These are phyloP conservation scores for Latrodectus geometricus DNA, from an alignment of 1,140 invertebrate species.

Conservation along the genomic window DNA sequence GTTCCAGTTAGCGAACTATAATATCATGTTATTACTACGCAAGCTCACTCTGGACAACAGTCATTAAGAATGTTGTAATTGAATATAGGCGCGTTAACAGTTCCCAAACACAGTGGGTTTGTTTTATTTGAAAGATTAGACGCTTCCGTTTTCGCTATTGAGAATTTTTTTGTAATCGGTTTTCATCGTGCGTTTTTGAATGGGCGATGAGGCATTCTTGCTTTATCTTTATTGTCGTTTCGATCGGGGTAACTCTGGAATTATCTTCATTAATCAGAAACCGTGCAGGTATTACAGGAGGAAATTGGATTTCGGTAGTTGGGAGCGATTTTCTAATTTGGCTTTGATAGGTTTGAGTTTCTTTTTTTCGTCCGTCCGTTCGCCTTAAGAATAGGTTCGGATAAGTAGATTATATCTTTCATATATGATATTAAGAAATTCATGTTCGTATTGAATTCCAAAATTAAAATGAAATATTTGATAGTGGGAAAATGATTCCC, in stretches of 20 bases:
- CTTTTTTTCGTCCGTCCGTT: no score
- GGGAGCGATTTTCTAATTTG: not conserved
- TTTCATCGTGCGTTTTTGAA: conserved; percentile 19
- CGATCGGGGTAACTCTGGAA: conserved; percentile 9
- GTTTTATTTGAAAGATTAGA: conserved; percentile 39
- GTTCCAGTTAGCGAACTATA: conserved; percentile 48
- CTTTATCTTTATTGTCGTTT: not conserved
- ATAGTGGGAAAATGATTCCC: no score
- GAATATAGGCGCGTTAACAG: conserved; percentile 48
- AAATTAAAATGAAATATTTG: no score
- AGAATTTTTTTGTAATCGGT: not conserved
- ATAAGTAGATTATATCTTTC: no score
- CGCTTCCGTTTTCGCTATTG: conserved; percentile 13
- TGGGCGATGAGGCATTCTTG: conserved; percentile 5
- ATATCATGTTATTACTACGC: conserved; percentile 57
- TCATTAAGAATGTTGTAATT: conserved; percentile 48
- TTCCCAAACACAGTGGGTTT: conserved; percentile 32
- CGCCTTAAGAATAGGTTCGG: no score
- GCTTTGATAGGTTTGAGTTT: no score
- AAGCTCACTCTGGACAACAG: conserved; percentile 30
- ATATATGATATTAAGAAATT: no score
- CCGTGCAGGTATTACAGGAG: not conserved
- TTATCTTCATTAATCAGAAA: conserved; percentile 40
- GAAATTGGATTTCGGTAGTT: not conserved
- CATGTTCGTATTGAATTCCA: no score